These are phyloP conservation scores for Pammene aurita DNA, from an alignment of 2,888 invertebrate genomes.

Conservation along the genomic window DNA sequence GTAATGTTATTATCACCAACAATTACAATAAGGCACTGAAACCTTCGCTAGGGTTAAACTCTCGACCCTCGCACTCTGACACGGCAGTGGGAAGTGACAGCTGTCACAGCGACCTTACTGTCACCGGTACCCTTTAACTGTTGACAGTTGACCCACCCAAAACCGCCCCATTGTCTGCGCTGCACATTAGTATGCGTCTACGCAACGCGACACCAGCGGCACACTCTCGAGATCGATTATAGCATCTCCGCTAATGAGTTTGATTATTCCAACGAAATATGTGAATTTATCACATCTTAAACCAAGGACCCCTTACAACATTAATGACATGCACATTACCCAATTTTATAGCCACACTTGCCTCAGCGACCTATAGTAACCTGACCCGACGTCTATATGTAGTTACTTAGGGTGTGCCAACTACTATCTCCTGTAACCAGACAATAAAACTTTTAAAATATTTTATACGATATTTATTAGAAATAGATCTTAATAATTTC, in stretches of 20 bases:
- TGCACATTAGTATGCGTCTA: slow-evolving; percentile 21
- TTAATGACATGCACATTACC: slow-evolving; percentile 21
- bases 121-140: slow-evolving; percentile 18
- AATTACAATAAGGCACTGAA: slow-evolving; percentile 19
- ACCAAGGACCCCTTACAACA: slow-evolving; percentile 13
- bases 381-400: not conserved
- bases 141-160: slow-evolving; percentile 15
- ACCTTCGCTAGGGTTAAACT: not conserved
- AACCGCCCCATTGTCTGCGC: slow-evolving; percentile 24
- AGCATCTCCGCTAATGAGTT: slow-evolving; percentile 1
- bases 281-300: slow-evolving; percentile 12
- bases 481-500: too few relatives aligned
- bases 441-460: not conserved
- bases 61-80: slow-evolving; percentile 6
- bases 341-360: slow-evolving; percentile 29
- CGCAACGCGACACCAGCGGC: slow-evolving; percentile 12
- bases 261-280: slow-evolving; percentile 20
- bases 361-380: slow-evolving; percentile 12
- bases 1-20: not conserved
- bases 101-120: slow-evolving; percentile 16
- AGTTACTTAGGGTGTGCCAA: not conserved
- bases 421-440: not conserved
- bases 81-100: slow-evolving; percentile 11
- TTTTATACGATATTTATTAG: too few relatives aligned
- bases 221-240: slow-evolving; percentile 17